phyloP scores from a whole-genome alignment of 2,888 invertebrate genomes.

The Orthonychiurus folsomi region DNA sequence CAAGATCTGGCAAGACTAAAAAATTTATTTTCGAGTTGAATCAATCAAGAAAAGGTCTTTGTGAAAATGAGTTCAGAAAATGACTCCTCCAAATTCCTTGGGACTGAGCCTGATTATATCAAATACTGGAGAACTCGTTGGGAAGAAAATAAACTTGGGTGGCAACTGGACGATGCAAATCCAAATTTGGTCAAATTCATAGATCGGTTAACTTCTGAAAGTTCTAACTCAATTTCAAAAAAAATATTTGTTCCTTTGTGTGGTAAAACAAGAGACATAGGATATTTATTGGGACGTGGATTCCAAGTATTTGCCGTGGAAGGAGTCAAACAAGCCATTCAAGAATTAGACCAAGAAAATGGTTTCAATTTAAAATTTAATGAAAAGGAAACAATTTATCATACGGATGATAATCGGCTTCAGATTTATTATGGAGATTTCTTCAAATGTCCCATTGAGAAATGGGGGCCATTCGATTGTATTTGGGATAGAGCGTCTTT shows the following conservation, averaged over 20 bases:
- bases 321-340: constrained; percentile 31
- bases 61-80: no score
- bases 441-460: constrained; percentile 35
- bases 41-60: no score
- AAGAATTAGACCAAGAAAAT: constrained; percentile 36
- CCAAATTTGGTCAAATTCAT: constrained; percentile 24
- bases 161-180: constrained; percentile 34
- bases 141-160: constrained; percentile 19
- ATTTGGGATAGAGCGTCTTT: constrained; percentile 42
- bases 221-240: background rate
- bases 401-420: constrained; percentile 32
- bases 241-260: constrained; percentile 41
- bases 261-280: constrained; percentile 41
- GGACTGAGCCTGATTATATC: no score
- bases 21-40: no score
- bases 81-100: no score
- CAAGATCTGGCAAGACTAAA: no score
- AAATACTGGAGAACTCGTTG: constrained; percentile 26
- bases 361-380: constrained; percentile 27
- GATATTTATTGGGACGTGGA: constrained; percentile 39
- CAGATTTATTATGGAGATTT: constrained; percentile 40
- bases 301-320: constrained; percentile 41
- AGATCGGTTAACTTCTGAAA: constrained; percentile 14
- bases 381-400: constrained; percentile 19
- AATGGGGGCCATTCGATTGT: constrained; percentile 40